Evolutionary conservation across 53 echinoderm and acorn worm genomes (phyloP).

Genomic region (Paelopatides confundens): DNA sequence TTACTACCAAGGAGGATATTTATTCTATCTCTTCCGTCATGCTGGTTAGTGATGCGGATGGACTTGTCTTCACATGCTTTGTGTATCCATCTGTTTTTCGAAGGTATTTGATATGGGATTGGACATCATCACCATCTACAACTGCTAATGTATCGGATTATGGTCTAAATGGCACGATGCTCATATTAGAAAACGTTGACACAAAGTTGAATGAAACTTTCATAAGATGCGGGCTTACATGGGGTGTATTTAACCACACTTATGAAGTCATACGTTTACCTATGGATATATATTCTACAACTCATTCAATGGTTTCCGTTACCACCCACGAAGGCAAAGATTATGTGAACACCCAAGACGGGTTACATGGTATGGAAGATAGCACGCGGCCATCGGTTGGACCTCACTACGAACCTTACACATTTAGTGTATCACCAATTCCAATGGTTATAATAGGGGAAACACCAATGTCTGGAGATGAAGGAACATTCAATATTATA

Average conservation of each 20-base stretch:
- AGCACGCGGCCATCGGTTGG: not conserved
- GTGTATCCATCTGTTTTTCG: not conserved
- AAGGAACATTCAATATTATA: not conserved
- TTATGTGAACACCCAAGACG: not conserved
- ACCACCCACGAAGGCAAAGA: not conserved
- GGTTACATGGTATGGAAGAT: not conserved
- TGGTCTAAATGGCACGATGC: not conserved
- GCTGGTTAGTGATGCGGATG: not conserved
- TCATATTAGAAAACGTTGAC: not conserved
- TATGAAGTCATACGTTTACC: not conserved
- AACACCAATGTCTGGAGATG: not conserved
- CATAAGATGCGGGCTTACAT: not conserved
- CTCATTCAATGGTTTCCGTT: not conserved
- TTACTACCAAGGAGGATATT: not conserved
- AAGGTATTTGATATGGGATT: not conserved
- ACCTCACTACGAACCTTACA: not conserved
- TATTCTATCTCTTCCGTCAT: not conserved
- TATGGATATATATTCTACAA: not conserved
- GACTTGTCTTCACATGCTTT: not conserved
- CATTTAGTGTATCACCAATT: not conserved
- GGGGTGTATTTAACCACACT: not conserved
- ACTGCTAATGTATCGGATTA: not conserved
- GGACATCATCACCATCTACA: not conserved
- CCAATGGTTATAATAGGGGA: not conserved
- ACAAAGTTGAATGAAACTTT: not conserved